Percentiles rank a stretch among this genome's conserved stretches.
Evolutionary conservation across 1,140 invertebrate genomes (phyloP).

Genomic region (Nautilus pompilius): DNA sequence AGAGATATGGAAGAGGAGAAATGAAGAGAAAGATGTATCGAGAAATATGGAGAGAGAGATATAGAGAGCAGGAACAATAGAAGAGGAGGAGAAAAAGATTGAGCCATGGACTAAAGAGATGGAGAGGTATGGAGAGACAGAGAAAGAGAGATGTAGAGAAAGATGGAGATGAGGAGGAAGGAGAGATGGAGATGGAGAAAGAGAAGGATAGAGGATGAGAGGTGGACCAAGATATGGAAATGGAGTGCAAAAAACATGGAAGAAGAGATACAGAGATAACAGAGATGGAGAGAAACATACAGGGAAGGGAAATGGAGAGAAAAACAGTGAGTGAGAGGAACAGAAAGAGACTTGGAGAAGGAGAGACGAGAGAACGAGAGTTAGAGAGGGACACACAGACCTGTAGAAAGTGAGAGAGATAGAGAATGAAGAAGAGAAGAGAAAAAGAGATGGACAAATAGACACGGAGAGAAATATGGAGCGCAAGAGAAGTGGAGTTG

Average conservation of each 20-base stretch:
- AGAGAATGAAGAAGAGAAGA: not conserved
- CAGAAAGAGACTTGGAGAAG: not conserved
- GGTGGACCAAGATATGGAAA: not conserved
- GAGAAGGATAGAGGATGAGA: not conserved
- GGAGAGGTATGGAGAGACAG: not conserved
- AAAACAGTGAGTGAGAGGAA: not conserved
- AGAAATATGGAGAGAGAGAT: not conserved
- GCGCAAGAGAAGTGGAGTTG: no score
- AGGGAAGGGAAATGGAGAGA: not conserved
- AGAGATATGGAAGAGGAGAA: not conserved
- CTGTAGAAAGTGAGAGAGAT: not conserved
- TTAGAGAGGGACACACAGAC: not conserved
- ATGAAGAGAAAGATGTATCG: not conserved
- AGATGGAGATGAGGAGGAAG: not conserved
- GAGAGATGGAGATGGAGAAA: not conserved
- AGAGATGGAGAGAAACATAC: not conserved
- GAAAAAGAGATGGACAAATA: no score
- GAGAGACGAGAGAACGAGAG: not conserved
- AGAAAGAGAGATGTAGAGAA: not conserved
- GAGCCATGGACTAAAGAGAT: not conserved
- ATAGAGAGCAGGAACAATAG: conserved; percentile 1
- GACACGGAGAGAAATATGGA: no score
- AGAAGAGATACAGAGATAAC: not conserved
- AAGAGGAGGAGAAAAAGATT: conserved; percentile 2
- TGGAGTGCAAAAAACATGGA: not conserved